Percentiles rank a stretch among this genome's conserved stretches.
Evolutionary conservation across 2,888 invertebrate species (phyloP).

Genomic region (Coelinius sp.): DNA sequence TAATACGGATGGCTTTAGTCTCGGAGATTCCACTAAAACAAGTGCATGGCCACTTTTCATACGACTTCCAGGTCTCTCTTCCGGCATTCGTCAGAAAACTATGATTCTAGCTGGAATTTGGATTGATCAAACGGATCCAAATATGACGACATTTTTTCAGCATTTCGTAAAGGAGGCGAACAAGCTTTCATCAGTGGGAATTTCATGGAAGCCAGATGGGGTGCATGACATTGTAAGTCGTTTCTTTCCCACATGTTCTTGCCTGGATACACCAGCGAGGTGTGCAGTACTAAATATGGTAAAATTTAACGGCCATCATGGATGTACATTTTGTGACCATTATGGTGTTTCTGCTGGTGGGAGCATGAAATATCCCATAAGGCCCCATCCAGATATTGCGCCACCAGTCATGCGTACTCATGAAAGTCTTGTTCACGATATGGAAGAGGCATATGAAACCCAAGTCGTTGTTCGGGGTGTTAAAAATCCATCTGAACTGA

Average conservation of each 20-base stretch:
- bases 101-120: background rate
- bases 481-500: background rate
- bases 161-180: background rate
- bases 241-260: background rate
- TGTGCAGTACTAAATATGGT: background rate
- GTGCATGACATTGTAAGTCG: background rate
- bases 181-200: background rate
- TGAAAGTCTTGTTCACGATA: background rate
- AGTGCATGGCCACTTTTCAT: background rate
- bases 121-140: background rate
- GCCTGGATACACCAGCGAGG: background rate
- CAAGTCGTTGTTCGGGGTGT: background rate
- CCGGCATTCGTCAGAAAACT: background rate
- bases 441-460: background rate
- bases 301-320: background rate
- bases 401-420: background rate
- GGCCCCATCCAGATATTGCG: background rate
- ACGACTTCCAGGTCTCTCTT: background rate
- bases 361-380: background rate
- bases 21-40: background rate
- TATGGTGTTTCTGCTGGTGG: background rate
- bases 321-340: background rate
- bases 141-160: background rate
- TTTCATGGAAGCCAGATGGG: background rate
- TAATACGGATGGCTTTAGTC: background rate